These are phyloP conservation scores for Rhizomys pruinosus DNA, from an alignment of 2,113 vertebrate genomes.

Conservation along the genomic window DNA sequence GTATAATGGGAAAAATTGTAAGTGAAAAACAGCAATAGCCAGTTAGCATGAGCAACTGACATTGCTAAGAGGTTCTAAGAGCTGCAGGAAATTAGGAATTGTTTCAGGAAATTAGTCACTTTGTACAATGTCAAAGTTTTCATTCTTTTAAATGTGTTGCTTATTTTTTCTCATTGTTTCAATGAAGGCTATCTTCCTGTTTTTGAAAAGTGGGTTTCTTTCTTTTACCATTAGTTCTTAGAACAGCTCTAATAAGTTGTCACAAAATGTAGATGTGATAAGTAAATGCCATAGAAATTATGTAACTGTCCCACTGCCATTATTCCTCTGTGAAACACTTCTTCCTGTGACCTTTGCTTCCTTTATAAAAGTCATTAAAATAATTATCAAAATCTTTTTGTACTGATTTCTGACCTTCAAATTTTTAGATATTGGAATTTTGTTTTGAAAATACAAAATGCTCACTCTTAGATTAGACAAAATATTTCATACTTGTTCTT, in stretches of 20 bases:
- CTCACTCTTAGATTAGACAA: neutral
- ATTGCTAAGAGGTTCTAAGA: neutral
- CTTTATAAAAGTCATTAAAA: neutral
- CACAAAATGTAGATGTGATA: neutral
- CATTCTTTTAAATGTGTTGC: conserved; percentile 33
- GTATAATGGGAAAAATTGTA: neutral
- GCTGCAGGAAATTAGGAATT: neutral
- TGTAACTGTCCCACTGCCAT: neutral
- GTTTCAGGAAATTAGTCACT: conserved; percentile 27
- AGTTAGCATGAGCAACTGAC: conserved; percentile 30
- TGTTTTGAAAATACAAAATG: neutral
- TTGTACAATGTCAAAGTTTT: conserved; percentile 39
- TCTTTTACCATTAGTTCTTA: conserved; percentile 39
- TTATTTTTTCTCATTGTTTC: conserved; percentile 40
- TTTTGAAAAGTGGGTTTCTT: neutral
- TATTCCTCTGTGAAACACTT: neutral
- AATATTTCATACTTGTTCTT: neutral
- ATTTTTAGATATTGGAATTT: neutral
- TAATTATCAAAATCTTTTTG: conserved; percentile 15
- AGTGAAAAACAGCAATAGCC: conserved; percentile 31
- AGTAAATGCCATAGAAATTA: conserved; percentile 30
- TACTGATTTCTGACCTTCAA: neutral
- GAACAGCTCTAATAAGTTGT: neutral
- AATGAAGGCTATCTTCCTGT: conserved; percentile 26
- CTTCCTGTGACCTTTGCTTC: neutral